Percentiles rank a stretch among this genome's conserved stretches.
phyloP scores from a whole-genome alignment of 2,797 vertebrate species.

The Eupleurogrammus muticus region DNA sequence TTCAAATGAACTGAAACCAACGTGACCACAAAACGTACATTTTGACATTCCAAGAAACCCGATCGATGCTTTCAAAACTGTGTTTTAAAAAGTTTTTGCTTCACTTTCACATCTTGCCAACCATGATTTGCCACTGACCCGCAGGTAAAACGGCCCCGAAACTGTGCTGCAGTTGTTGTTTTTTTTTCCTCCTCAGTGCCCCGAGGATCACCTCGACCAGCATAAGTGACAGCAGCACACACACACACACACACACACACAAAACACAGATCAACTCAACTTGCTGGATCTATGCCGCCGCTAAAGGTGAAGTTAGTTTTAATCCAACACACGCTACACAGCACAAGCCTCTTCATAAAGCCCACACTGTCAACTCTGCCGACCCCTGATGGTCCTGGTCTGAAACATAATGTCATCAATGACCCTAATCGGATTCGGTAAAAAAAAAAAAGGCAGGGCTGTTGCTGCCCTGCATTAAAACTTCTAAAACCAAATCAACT shows the following conservation, averaged over 20 bases:
- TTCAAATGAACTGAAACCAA: too few species aligned
- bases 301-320: slow-evolving; percentile 14
- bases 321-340: not conserved
- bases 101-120: too few species aligned
- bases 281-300: slow-evolving; percentile 8
- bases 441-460: too few species aligned
- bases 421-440: not conserved
- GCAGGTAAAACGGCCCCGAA: not conserved
- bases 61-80: too few species aligned
- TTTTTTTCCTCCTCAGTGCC: not conserved
- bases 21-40: too few species aligned
- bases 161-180: slow-evolving; percentile 1
- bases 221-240: slow-evolving; percentile 12
- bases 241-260: too few species aligned
- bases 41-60: too few species aligned
- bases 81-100: too few species aligned
- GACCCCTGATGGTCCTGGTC: slow-evolving; percentile 3
- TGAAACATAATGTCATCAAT: slow-evolving; percentile 19
- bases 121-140: too few species aligned
- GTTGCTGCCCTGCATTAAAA: not conserved
- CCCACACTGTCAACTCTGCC: not conserved
- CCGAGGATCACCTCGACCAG: slow-evolving; percentile 2
- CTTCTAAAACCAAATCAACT: not conserved
- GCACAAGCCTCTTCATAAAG: slow-evolving; percentile 21
- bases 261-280: slow-evolving; percentile 16